Evolutionary conservation across 2,888 invertebrate species (phyloP).

Genomic region (Dichetophora obliterata): DNA sequence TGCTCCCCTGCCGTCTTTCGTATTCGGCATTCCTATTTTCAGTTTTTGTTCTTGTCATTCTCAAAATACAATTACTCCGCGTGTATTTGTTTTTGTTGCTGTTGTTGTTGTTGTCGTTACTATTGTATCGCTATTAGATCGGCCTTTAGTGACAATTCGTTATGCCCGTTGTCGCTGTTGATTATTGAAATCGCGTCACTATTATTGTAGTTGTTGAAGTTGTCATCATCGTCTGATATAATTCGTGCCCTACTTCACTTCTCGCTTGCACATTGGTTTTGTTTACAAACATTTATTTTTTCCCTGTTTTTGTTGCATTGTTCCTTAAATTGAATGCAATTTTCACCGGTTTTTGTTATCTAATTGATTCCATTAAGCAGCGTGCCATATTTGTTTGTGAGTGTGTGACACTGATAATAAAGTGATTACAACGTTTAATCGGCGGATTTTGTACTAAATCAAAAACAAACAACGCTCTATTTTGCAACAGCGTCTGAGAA

Average conservation of each 20-base stretch:
- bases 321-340: slow-evolving; percentile 11
- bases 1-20: background rate
- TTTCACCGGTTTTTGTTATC: slow-evolving; percentile 24
- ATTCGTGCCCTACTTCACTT: background rate
- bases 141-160: background rate
- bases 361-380: too few species aligned
- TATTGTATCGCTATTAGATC: background rate
- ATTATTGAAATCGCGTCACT: background rate
- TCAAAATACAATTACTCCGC: background rate
- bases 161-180: background rate
- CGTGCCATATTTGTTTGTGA: too few species aligned
- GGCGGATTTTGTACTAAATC: background rate
- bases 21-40: background rate
- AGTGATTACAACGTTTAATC: background rate
- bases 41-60: background rate
- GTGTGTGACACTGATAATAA: background rate
- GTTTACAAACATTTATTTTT: background rate
- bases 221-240: background rate
- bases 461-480: background rate
- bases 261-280: background rate
- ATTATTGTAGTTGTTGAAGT: background rate
- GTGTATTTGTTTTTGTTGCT: background rate
- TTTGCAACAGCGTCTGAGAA: background rate
- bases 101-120: background rate
- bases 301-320: background rate